Evolutionary conservation across 2,113 vertebrate species (phyloP), one percentile per base, ranked within the genome.

Genomic region (Sakesphorus luctuosus): DNA sequence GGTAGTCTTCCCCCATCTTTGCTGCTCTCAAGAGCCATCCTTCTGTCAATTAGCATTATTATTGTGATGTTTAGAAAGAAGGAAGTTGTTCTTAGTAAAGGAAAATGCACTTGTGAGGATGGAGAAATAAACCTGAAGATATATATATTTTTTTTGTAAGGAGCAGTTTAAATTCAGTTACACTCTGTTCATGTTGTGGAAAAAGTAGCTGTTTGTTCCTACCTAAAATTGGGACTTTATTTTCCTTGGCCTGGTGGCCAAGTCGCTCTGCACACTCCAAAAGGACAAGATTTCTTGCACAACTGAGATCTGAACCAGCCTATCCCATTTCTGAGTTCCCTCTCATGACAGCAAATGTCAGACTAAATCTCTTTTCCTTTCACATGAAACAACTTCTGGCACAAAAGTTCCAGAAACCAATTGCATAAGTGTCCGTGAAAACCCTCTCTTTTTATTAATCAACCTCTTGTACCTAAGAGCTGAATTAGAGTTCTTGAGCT

Each of bases 401-500:
- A 87, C 25, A 63, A 61, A 84, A 72, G 16, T 78, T 94, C 46
- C 83, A 84, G 74, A 90, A 91, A 92, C 36, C 67, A 91, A 83
- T 91, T 96, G 88, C 20, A 0, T 87, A 96, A 91, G 59, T 26
- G 40, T 58, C 62, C 58, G 59, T 90, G 36, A 75, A 94, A 97
- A 62, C 40, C 16, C 33, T 66, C 15, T 6, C 52, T 46, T 84
- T 86, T 85, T 67, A 80, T 91, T 95, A 89, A 86, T 81, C 68
- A 75, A 15, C 33, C 19, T 73, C 50, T 84, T 53, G 19, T 65
- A 69, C 53, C 40, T 68, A 92, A 80, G 83, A 95, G 25, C 43
- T 83, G 81, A 84, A 65, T 81, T 75, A 35, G 65, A 84, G 44
- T 58, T 87, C 46, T 40, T 83, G 65, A 88, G 53, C 68, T 91